A percentile compares a stretch with the other conserved stretches of the same genome.
phyloP scores from a whole-genome alignment of 2,888 invertebrate genomes.

The Adineta ricciae region DNA sequence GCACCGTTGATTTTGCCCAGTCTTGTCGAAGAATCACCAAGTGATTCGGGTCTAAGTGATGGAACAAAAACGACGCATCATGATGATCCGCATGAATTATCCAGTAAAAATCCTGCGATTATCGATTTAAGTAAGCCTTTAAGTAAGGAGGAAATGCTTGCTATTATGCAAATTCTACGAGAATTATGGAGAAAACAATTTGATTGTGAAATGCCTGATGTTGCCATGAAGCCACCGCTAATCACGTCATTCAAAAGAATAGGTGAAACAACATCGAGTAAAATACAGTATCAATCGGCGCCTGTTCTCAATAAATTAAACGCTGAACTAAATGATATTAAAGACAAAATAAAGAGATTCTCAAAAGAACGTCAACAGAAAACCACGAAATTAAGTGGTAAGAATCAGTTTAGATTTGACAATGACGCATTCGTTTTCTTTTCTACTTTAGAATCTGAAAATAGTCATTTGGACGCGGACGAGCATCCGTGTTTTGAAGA shows the following conservation, averaged over 20 bases:
- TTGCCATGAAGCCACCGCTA: background rate
- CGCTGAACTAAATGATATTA: background rate
- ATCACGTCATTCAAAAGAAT: background rate
- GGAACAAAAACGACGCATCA: background rate
- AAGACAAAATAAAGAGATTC: constrained; percentile 6
- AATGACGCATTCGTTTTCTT: too few relatives aligned
- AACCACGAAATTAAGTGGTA: background rate
- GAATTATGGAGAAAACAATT: constrained; percentile 14
- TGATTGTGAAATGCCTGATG: background rate
- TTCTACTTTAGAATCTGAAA: background rate
- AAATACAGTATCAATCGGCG: background rate
- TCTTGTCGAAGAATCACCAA: constrained; percentile 17
- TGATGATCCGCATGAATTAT: background rate
- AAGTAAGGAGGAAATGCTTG: background rate
- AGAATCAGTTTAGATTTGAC: too few relatives aligned
- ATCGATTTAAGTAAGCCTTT: constrained; percentile 8
- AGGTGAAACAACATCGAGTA: background rate
- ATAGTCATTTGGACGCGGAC: too few relatives aligned
- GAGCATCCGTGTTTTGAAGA: too few relatives aligned
- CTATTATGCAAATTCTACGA: background rate
- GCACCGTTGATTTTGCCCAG: background rate
- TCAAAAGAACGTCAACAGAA: background rate
- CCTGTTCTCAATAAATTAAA: background rate
- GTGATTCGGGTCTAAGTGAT: constrained; percentile 13
- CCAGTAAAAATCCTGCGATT: background rate